Percentiles rank a stretch among this genome's conserved stretches.
Evolutionary conservation across 2,888 invertebrate genomes (phyloP).

Genomic region (Brachylomia viminalis): DNA sequence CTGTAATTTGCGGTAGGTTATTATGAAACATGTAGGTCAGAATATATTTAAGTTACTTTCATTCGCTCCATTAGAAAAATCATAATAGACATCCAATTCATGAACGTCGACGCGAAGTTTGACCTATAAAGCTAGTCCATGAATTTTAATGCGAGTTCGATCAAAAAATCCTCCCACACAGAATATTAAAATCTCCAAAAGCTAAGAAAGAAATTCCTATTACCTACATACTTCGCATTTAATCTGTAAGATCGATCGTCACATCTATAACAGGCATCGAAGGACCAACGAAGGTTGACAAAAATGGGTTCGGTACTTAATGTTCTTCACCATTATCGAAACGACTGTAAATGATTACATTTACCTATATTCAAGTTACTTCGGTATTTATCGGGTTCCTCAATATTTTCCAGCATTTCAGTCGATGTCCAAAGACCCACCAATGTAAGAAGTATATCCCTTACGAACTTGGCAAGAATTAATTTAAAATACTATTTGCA

Average conservation of each 20-base stretch:
- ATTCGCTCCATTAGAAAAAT: neutral
- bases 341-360: neutral
- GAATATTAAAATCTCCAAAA: slow-evolving; percentile 49
- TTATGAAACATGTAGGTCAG: slow-evolving; percentile 14
- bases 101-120: neutral
- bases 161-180: slow-evolving; percentile 13
- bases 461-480: neutral
- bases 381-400: neutral
- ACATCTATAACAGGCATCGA: slow-evolving; percentile 12
- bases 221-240: slow-evolving; percentile 29
- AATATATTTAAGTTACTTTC: neutral
- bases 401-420: neutral
- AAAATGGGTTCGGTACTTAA: neutral
- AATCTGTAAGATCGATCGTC: slow-evolving; percentile 37
- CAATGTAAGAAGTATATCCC: neutral
- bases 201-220: slow-evolving; percentile 48
- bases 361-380: neutral
- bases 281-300: slow-evolving; percentile 21
- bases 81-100: neutral
- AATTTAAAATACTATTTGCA: neutral
- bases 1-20: neutral
- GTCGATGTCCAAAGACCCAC: neutral
- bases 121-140: slow-evolving; percentile 5
- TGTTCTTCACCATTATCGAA: neutral
- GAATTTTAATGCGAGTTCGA: slow-evolving; percentile 34